phyloP scores from a whole-genome alignment of 1,140 invertebrate genomes.

The Halesus radiatus region DNA sequence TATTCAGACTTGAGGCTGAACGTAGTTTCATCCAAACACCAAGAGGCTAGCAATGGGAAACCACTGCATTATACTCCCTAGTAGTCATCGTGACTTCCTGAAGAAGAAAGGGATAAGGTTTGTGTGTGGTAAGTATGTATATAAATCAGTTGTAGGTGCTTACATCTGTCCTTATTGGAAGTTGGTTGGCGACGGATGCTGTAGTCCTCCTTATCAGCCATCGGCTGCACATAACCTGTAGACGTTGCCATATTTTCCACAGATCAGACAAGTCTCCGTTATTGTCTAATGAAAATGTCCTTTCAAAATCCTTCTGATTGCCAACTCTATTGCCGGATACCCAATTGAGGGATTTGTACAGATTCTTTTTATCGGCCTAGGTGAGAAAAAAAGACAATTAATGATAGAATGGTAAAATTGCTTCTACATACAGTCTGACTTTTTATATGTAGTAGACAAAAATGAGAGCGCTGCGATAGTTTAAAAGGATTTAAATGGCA shows the following conservation, averaged over 20 bases:
- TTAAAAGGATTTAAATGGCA: too few species aligned
- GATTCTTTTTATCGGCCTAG: background rate
- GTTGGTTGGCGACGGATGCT: conserved; percentile 21
- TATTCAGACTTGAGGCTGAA: too few species aligned
- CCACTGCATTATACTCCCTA: too few species aligned
- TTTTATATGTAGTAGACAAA: too few species aligned
- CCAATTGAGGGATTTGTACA: conserved; percentile 35
- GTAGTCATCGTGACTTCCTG: too few species aligned
- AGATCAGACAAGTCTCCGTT: conserved; percentile 15
- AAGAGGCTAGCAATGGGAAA: too few species aligned
- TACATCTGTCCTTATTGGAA: conserved; percentile 44
- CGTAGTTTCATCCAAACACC: too few species aligned
- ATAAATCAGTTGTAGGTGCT: background rate
- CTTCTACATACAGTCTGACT: too few species aligned
- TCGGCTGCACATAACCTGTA: conserved; percentile 34
- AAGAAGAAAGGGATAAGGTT: too few species aligned
- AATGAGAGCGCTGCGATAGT: too few species aligned
- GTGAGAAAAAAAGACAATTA: background rate
- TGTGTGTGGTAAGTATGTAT: too few species aligned
- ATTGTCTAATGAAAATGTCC: conserved; percentile 7
- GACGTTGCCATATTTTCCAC: conserved; percentile 37
- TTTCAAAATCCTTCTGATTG: conserved; percentile 36
- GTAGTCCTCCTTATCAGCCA: conserved; percentile 46
- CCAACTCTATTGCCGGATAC: conserved; percentile 9
- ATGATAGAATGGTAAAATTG: background rate